These are phyloP conservation scores for Ifrita kowaldi DNA, from an alignment of 2,113 vertebrate species.

Conservation along the genomic window DNA sequence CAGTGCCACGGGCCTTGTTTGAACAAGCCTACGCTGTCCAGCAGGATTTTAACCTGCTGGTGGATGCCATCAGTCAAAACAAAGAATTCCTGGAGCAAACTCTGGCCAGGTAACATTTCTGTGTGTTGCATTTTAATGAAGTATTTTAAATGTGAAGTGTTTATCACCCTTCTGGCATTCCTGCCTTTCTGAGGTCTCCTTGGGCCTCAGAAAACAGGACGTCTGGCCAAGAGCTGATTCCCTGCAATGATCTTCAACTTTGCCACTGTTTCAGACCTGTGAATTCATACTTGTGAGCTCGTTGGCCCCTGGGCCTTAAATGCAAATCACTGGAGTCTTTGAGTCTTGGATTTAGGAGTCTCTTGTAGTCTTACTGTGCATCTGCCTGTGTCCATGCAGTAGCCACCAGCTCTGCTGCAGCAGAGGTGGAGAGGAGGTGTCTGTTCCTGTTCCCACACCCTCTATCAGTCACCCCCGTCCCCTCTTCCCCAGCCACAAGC, in stretches of 20 bases:
- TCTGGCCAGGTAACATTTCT: slow-evolving; percentile 78
- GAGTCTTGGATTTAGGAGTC: neutral
- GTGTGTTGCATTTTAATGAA: neutral
- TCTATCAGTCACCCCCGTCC: fast-evolving
- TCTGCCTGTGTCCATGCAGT: neutral
- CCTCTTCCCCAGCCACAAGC: neutral
- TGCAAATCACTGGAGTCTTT: neutral
- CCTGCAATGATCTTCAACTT: neutral
- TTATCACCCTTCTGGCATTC: neutral
- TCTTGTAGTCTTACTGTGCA: neutral
- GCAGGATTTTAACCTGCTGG: slow-evolving; percentile 85
- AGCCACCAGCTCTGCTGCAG: neutral
- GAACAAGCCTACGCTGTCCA: slow-evolving; percentile 86
- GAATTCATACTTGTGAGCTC: neutral
- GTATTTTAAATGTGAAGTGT: neutral
- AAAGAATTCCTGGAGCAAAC: slow-evolving; percentile 79
- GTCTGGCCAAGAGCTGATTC: neutral
- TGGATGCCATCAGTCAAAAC: slow-evolving; percentile 88
- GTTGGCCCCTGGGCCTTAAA: neutral
- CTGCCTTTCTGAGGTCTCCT: neutral
- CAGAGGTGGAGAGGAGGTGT: neutral
- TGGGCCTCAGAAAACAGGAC: neutral
- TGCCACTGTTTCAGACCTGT: neutral
- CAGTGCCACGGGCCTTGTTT: slow-evolving; percentile 78
- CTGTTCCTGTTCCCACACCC: neutral